Percentiles rank a stretch among this genome's conserved stretches.
These are phyloP conservation scores for Cephus sareptanus DNA, from an alignment of 2,888 invertebrate species.

Conservation along the genomic window DNA sequence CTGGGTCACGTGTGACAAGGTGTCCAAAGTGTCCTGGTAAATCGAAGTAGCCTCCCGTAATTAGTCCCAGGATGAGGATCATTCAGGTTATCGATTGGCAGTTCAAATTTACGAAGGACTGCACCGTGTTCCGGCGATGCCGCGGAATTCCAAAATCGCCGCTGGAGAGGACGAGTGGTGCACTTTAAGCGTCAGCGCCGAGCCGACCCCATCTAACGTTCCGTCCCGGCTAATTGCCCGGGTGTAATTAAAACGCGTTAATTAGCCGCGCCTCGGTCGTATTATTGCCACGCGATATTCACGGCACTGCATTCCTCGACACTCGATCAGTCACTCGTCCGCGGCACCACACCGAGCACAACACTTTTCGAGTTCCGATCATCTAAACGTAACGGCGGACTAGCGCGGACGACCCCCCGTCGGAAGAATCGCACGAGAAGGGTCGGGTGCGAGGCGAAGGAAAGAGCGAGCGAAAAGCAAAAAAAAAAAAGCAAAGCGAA, in stretches of 20 bases:
- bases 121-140: neutral
- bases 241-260: slow-evolving; percentile 21
- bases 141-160: neutral
- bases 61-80: neutral
- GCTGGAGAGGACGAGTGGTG: neutral
- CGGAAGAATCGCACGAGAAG: neutral
- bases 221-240: slow-evolving; percentile 14
- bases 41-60: neutral
- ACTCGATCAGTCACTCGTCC: neutral
- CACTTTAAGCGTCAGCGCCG: neutral
- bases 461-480: neutral
- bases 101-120: neutral
- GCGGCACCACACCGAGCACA: neutral
- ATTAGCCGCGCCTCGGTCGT: slow-evolving; percentile 3
- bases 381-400: neutral
- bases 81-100: neutral
- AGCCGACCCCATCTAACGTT: neutral
- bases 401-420: neutral
- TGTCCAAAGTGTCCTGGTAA: neutral
- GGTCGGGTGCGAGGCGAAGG: too few species aligned
- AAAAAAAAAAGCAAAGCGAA: neutral
- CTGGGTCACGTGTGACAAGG: neutral
- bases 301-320: neutral
- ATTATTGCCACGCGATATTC: neutral
- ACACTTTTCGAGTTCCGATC: neutral